These are phyloP conservation scores for Parasteatoda tepidariorum DNA, from an alignment of 1,140 invertebrate species.

Conservation along the genomic window DNA sequence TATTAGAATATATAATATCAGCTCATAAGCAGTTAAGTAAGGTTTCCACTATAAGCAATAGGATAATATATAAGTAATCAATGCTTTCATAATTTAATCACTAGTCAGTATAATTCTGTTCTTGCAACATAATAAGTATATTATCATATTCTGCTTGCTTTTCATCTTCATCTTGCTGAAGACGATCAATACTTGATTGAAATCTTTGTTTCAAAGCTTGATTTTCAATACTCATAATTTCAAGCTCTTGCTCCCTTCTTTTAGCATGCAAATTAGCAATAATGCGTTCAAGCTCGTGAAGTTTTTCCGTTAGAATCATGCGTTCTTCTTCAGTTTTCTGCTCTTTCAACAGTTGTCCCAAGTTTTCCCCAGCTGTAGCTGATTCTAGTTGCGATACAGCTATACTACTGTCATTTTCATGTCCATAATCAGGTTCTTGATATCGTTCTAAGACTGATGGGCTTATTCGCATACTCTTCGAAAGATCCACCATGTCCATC, in stretches of 20 bases:
- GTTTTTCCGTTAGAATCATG: slow-evolving; percentile 61
- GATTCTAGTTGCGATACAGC: slow-evolving; percentile 53
- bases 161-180: slow-evolving; percentile 81
- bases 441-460: slow-evolving; percentile 4
- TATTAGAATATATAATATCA: no score
- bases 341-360: slow-evolving; percentile 49
- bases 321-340: slow-evolving; percentile 57
- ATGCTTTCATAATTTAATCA: no score
- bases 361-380: slow-evolving; percentile 46
- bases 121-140: slow-evolving; percentile 36
- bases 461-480: slow-evolving; percentile 57
- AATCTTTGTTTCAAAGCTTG: slow-evolving; percentile 83
- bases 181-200: slow-evolving; percentile 81
- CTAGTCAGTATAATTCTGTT: no score
- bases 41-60: no score
- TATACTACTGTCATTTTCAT: slow-evolving; percentile 23
- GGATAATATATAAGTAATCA: no score
- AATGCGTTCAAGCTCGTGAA: slow-evolving; percentile 68
- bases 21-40: no score
- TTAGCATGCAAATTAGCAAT: slow-evolving; percentile 78
- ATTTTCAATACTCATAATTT: slow-evolving; percentile 89
- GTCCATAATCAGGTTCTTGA: slow-evolving; percentile 30
- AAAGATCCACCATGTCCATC: slow-evolving; percentile 52
- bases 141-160: slow-evolving; percentile 77
- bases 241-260: slow-evolving; percentile 81